Evolutionary conservation across 2,888 invertebrate genomes (phyloP), one percentile per base, ranked within the genome.

Genomic region (Augochlorella aurata): DNA sequence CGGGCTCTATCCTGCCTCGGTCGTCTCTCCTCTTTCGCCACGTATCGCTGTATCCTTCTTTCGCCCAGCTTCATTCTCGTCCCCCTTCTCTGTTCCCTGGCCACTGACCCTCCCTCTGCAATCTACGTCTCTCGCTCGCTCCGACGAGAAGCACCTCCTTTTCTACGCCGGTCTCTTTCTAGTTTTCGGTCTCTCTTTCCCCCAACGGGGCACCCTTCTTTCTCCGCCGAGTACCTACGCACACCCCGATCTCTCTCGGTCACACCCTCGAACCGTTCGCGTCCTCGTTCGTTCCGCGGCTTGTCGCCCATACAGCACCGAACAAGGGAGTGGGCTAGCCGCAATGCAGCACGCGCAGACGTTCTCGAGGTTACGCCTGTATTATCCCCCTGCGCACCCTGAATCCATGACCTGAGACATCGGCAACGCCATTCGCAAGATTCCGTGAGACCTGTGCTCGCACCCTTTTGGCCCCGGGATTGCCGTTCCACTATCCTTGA

Each of bases 291-390:
- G 16, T 12, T 49, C 12, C n/a, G 24, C 54, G 16, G 49, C 66
- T 29, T 67, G 77, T 66, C 72, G 65, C 52, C 75, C 72, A 58
- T 83, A 76, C 79, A 73, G 75, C 69, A 29, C 65, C 49, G 71
- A 67, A 69, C 83, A 74, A 81, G 86, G 82, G 85, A 88, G 87
- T 84, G 83, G 88, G 83, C 88, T 86, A 89, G 87, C 91, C 90
- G 92, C 92, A 91, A 90, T 91, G 92, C 91, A 91, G 86, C 88
- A 90, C 91, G 92, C 91, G 91, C 92, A 91, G 91, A 90, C 90
- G 91, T 91, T 84, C 90, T 91, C 79, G 83, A 83, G 79, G 87
- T 85, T 87, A 85, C 83, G 87, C 87, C 85, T 82, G 86, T 87
- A 89, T 90, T 85, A 86, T 88, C 78, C 87, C 84, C 87, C 85